A percentile compares a stretch with the other conserved stretches of the same genome.
Evolutionary conservation across 2,797 vertebrate species (phyloP).

Genomic region (Poecilia wingei): DNA sequence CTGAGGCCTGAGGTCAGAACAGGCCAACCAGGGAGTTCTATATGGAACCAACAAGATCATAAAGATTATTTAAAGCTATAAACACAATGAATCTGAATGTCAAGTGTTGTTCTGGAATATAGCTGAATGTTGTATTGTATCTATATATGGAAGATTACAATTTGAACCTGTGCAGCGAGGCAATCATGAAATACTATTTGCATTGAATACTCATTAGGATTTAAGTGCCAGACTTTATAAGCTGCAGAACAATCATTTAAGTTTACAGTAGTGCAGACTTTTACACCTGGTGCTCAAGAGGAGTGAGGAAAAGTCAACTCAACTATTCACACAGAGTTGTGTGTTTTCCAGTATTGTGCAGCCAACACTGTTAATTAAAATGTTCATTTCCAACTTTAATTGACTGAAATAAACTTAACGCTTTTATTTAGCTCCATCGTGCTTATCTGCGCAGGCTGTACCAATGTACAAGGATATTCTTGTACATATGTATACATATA

Average conservation of each 20-base stretch:
- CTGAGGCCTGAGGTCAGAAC: background rate
- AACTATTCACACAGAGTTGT: background rate
- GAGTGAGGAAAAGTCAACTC: background rate
- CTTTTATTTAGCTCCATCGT: background rate
- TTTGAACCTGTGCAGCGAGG: background rate
- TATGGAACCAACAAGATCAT: background rate
- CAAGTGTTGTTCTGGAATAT: background rate
- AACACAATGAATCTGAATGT: background rate
- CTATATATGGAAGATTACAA: background rate
- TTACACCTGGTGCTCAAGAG: background rate
- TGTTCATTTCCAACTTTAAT: background rate
- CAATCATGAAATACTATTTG: background rate
- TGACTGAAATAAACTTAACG: background rate
- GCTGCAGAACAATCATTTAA: background rate
- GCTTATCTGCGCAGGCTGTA: too few relatives aligned
- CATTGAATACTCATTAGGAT: background rate
- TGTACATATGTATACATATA: too few relatives aligned
- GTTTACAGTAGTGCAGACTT: background rate
- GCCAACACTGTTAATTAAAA: background rate
- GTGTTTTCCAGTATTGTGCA: background rate
- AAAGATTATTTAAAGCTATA: background rate
- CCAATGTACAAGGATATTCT: too few relatives aligned
- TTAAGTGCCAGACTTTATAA: background rate
- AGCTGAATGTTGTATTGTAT: background rate
- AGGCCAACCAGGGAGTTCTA: background rate